A percentile compares a stretch with the other conserved stretches of the same genome.
phyloP scores from a whole-genome alignment of 2,888 invertebrate species.

The Scotopteryx bipunctaria region DNA sequence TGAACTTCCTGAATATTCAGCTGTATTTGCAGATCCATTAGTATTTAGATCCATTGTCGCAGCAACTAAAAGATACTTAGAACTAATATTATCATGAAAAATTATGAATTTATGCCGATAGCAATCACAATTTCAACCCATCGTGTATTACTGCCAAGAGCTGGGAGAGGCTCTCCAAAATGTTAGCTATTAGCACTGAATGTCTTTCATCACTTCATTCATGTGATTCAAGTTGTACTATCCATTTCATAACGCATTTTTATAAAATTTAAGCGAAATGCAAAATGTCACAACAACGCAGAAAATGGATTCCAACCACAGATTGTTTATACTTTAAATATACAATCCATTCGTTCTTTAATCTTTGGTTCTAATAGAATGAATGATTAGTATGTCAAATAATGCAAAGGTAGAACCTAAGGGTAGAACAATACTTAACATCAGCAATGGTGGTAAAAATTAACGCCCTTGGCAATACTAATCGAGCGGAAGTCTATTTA shows the following conservation, averaged over 20 bases:
- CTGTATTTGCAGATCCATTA: conserved; percentile 55
- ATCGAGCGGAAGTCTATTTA: neutral
- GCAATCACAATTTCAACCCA: conserved; percentile 77
- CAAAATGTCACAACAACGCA: conserved; percentile 83
- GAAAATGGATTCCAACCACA: conserved; percentile 74
- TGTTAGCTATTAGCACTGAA: conserved; percentile 12
- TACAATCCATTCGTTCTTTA: neutral
- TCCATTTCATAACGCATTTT: conserved; percentile 51
- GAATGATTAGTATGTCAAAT: neutral
- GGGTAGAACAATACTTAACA: too few species aligned
- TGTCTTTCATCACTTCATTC: conserved; percentile 54
- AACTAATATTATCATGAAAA: conserved; percentile 54
- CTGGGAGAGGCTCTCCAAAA: conserved; percentile 7
- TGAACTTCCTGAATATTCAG: conserved; percentile 71
- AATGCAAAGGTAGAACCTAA: too few species aligned
- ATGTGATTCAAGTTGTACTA: conserved; percentile 31
- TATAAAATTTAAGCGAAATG: conserved; percentile 52
- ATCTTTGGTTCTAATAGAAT: neutral
- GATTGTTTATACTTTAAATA: conserved; percentile 1
- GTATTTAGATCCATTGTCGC: conserved; percentile 73
- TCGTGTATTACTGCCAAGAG: conserved; percentile 55
- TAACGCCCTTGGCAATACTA: neutral
- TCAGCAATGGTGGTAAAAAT: too few species aligned
- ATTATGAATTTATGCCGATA: conserved; percentile 68
- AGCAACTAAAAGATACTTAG: conserved; percentile 40